Base-by-base conservation (phyloP, 1,140 invertebrate species). In the Matsumurasca onukii region DNA sequence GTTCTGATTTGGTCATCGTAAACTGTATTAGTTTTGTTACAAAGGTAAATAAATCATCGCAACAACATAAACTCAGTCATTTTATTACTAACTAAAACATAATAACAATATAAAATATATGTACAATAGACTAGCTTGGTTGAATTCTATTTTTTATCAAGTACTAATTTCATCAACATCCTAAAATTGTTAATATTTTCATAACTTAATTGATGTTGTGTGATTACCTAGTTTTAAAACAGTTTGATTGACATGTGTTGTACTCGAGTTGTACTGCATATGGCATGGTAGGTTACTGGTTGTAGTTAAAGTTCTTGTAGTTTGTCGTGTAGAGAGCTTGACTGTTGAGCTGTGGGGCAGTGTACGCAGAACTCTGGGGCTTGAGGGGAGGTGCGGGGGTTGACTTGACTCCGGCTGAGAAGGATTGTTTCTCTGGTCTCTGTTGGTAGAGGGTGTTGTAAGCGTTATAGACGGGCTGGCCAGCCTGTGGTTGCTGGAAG, bases 371-470 rank as follows among this genome's bases (percentile, higher is more conserved):
- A 24, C 55, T 27, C 25, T 59, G 55, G 1, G 80, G n/a, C 70
- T 73, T 66, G 77, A 80, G 13, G 75, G 73, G 15, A 71, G 73
- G 13, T 65, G 27, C 75, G 39, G 72, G n/a, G 71, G 74, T 76
- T 76, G 75, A 76, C 67, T 68, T 68, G 29, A 62, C 67, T 1
- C 67, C 67, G 2, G 67, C 67, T 1, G 25, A 52, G 30, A 68
- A 68, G 17, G 59, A 31, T 31, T 59, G 59, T 48, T 68, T 68
- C 52, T 68, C 49, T 48, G 59, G 67, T 22, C 59, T 34, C 25
- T 59, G 39, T 17, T 68, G 67, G 31, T 61, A 62, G 25, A 68
- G 13, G 3, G 67, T 31, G 55, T 68, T 68, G 52, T 69, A 63
- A 2, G 68, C 48, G 48, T 69, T 63, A 62, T 69, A 69, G 20